Evolutionary conservation across 2,888 invertebrate species (phyloP), one percentile per base, ranked within the genome.

Genomic region (Acrocyrtus sp.): DNA sequence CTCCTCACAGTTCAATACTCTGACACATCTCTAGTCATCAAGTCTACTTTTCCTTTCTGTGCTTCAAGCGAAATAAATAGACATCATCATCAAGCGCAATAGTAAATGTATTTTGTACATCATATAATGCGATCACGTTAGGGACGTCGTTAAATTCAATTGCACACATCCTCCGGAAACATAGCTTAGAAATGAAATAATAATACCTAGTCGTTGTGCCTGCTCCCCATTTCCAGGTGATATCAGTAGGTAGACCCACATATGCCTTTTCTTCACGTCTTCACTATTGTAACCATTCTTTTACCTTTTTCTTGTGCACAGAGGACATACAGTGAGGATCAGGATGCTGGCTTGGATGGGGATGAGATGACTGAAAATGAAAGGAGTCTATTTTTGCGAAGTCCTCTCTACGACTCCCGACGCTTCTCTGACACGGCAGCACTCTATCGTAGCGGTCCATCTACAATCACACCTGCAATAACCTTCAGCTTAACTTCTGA

Each of bases 351-450:
- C 3, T 53, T 63, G 53, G 72, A 72, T 53, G 72, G 72, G 43
- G 72, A 72, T 34, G 72, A 72, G 47, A 65, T 72, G 72, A 72
- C 72, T 72, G 72, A 72, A 58, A 39, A 22, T 45, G 72, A 72
- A 26, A 29, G 72, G 29, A 61, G 27, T 61, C 58, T 72, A 56
- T 72, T 72, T 65, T 56, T 72, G 45, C 54, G 50, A 54, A 66
- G 65, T 60, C 72, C 72, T 10, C 53, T 47, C 34, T 72, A 54
- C 39, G 80, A 80, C 56, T 67, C 72, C 21, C 66, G 80, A 63
- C 77, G 80, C 43, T 78, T 72, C 69, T 80, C 80, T 29, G 80
- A 80, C 69, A 79, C 80, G 4, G 76, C 78, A 15, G 78, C 78
- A 39, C 58, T 72, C 17, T 69, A 62, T 54, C 75, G 74, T 24